Evolutionary conservation across 2,113 vertebrate species (phyloP).

Genomic region (Alectura lathami): DNA sequence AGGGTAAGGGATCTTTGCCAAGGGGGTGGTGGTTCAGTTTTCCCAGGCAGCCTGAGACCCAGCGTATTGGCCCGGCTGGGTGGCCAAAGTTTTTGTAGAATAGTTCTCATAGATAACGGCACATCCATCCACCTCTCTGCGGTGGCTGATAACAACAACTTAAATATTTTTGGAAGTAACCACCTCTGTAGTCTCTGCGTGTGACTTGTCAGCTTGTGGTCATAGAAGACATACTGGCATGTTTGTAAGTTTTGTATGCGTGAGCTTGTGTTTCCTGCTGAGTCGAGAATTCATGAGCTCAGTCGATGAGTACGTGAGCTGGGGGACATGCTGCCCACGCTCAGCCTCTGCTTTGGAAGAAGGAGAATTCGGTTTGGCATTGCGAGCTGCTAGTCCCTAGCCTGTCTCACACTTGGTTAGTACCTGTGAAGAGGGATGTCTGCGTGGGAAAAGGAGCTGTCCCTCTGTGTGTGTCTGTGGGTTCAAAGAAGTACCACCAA

Average conservation of each 20-base stretch:
- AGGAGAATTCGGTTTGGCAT: not conserved
- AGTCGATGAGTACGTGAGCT: not conserved
- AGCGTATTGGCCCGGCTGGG: not conserved
- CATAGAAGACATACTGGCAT: not conserved
- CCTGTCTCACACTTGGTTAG: not conserved
- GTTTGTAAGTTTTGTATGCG: not conserved
- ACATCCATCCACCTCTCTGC: not conserved
- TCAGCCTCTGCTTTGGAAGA: not conserved
- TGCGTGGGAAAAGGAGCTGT: not conserved
- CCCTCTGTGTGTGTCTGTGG: not conserved
- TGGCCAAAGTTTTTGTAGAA: not conserved
- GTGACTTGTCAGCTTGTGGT: not conserved
- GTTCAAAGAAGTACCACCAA: not conserved
- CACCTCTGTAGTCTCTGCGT: not conserved
- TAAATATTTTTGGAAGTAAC: not conserved
- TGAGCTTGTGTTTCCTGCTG: not conserved
- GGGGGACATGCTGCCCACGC: not conserved
- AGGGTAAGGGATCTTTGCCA: not conserved
- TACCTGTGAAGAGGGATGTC: not conserved
- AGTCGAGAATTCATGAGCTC: not conserved
- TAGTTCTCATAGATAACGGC: not conserved
- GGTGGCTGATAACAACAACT: accelerated
- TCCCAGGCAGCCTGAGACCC: not conserved
- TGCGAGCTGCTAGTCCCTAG: not conserved
- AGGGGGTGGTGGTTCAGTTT: not conserved